These are phyloP conservation scores for Xanthostigma xanthostigma DNA, from an alignment of 2,888 invertebrate genomes.

Conservation along the genomic window DNA sequence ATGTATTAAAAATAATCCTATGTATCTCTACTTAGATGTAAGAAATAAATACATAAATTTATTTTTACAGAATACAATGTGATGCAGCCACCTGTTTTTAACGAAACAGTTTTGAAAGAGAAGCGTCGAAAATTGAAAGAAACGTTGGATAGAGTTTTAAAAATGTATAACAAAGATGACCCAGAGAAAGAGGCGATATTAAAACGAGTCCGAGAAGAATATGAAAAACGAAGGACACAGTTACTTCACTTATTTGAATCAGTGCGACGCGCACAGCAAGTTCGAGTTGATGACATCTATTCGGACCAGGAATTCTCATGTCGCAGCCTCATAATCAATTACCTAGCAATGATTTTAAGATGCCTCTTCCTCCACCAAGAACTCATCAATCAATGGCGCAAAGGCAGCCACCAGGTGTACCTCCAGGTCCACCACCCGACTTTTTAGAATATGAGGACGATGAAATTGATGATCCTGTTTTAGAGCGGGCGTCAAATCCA, in stretches of 20 bases:
- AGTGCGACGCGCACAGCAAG: slow-evolving; percentile 88
- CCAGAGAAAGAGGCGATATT: slow-evolving; percentile 86
- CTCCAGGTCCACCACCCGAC: slow-evolving; percentile 70
- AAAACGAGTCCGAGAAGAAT: slow-evolving; percentile 78
- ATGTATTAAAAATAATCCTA: too few species aligned
- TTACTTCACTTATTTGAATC: slow-evolving; percentile 89
- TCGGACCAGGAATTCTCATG: slow-evolving; percentile 31
- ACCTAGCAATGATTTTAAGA: slow-evolving; percentile 27
- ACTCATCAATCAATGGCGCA: slow-evolving; percentile 22
- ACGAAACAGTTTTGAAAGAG: slow-evolving; percentile 92
- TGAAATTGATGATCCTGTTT: slow-evolving; percentile 9
- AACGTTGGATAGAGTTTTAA: slow-evolving; percentile 84
- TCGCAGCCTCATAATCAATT: slow-evolving; percentile 41
- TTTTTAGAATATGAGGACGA: slow-evolving; percentile 25
- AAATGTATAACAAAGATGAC: slow-evolving; percentile 94
- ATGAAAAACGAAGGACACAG: slow-evolving; percentile 76
- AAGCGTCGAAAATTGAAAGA: slow-evolving; percentile 91
- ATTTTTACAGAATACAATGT: slow-evolving; percentile 75
- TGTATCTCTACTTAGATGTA: not conserved
- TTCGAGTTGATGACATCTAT: slow-evolving; percentile 74
- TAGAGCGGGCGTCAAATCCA: slow-evolving; percentile 35
- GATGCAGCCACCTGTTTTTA: slow-evolving; percentile 82
- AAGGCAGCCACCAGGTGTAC: slow-evolving; percentile 71
- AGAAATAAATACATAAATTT: slow-evolving; percentile 3
- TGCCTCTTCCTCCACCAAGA: slow-evolving; percentile 28